These are phyloP conservation scores for Coelinius sp. DNA, from an alignment of 2,888 invertebrate species.

Conservation along the genomic window DNA sequence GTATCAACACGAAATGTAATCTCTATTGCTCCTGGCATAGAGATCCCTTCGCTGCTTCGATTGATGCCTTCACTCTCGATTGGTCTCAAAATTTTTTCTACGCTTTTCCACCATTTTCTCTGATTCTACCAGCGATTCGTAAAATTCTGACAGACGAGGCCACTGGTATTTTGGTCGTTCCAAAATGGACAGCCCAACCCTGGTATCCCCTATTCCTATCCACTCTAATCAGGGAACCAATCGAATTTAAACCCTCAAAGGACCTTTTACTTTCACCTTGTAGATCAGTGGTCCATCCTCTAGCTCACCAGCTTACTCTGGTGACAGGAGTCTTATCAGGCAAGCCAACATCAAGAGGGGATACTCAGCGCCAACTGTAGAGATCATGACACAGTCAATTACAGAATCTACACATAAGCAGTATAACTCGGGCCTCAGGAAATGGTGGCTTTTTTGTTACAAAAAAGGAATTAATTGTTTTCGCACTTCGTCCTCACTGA, in stretches of 20 bases:
- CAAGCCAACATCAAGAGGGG: constrained; percentile 41
- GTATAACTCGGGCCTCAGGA: constrained; percentile 19
- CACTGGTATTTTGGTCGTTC: constrained; percentile 36
- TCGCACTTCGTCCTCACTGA: neutral
- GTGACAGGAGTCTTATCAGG: constrained; percentile 54
- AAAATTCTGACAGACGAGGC: constrained; percentile 30
- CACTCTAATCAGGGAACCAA: constrained; percentile 17
- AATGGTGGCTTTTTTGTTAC: constrained; percentile 2
- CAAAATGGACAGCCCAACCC: constrained; percentile 32
- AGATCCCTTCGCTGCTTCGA: constrained; percentile 26
- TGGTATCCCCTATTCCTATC: constrained; percentile 39
- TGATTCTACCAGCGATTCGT: constrained; percentile 22
- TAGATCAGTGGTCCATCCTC: constrained; percentile 27
- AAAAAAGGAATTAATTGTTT: neutral
- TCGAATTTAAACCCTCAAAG: constrained; percentile 27
- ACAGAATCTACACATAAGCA: constrained; percentile 12
- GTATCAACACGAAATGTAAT: constrained; percentile 28
- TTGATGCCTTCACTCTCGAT: constrained; percentile 36
- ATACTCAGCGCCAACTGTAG: neutral
- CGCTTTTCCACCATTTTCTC: constrained; percentile 36
- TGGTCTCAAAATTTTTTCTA: constrained; percentile 33
- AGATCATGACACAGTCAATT: neutral
- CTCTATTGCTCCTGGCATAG: constrained; percentile 34
- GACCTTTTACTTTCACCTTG: constrained; percentile 30
- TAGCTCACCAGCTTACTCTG: constrained; percentile 34